Conservation (phyloP, 2,888 invertebrate species). For the Tiliacea citrago region DNA sequence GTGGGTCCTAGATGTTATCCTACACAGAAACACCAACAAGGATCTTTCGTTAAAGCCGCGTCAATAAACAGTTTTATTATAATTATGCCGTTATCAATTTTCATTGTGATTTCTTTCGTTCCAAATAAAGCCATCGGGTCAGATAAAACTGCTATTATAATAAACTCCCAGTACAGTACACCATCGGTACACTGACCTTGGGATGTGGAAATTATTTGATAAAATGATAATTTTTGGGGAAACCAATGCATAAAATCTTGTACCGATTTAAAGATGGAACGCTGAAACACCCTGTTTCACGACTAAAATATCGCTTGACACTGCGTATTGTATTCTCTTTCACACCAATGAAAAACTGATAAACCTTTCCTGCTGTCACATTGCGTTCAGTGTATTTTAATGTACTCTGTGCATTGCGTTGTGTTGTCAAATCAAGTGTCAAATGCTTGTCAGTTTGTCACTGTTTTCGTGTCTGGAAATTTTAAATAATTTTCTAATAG, state of each 20-base stretch:
- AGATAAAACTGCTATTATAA: too few species aligned
- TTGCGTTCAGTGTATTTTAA: too few species aligned
- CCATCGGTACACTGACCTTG: background rate
- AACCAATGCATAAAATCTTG: background rate
- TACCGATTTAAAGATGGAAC: conserved; percentile 14
- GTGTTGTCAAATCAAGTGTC: too few species aligned
- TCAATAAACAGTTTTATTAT: background rate
- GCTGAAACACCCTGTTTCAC: conserved; percentile 28
- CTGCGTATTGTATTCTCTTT: conserved; percentile 27
- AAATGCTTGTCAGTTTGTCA: conserved; percentile 51
- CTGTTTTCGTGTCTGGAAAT: conserved; percentile 57
- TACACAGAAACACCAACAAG: background rate
- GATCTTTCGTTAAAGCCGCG: background rate
- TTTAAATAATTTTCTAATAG: conserved; percentile 42
- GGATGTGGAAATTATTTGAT: background rate
- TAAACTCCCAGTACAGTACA: too few species aligned
- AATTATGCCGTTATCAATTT: background rate
- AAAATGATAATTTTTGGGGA: background rate
- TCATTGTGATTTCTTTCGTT: background rate
- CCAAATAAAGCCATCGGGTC: background rate
- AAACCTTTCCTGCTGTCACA: conserved; percentile 47
- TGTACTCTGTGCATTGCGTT: too few species aligned
- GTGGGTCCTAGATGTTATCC: too few species aligned
- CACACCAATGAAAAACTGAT: background rate
- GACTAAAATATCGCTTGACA: background rate